Base-by-base conservation (phyloP, 2,888 invertebrate genomes). In the Tribolium freemani region DNA sequence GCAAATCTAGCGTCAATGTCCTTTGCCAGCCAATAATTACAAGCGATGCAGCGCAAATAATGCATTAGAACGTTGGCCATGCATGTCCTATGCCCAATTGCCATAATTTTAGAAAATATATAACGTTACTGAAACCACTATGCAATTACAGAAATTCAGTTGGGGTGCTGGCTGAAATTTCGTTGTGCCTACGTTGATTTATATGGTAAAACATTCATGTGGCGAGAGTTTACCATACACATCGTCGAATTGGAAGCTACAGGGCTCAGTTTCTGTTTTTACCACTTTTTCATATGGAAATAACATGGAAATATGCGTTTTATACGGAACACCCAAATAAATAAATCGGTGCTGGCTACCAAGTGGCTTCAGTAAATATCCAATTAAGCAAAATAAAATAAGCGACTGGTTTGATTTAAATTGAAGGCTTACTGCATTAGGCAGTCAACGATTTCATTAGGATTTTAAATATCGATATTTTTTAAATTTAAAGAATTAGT, bases 261-360 rank as follows among this genome's bases (percentile, higher is more conserved):
- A 20, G 66, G 56, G 51, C 63, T 31, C 38, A 21, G 67, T 31
- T 46, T 57, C 67, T 67, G 67, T 67, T 66, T 66, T 51, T 57
- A 56, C 56, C 67, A 48, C 56, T 56, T 67, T 67, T 67, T 67
- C 57, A 67, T 67, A 57, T 67, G 67, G 57, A 67, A 67, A 67
- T 67, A 56, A 56, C 50, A 57, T 57, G 67, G 67, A 67, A 57
- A 67, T 57, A 57, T 67, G 46, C 45, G 67, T 57, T 48, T 51
- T 67, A 56, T 30, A 26, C 48, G 67, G 30, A 26, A 67, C 66
- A 46, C 46, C 46, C 48, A 54, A 53, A 54, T 66, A 67, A 67
- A 67, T 67, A 67, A 67, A 67, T 67, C 57, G 30, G 45, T 1
- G 16, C 38, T 38, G 63, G 20, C 38, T 54, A 8, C n/a, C 11